Conservation (phyloP, 2,797 vertebrate species). For the Psittacula echo region DNA sequence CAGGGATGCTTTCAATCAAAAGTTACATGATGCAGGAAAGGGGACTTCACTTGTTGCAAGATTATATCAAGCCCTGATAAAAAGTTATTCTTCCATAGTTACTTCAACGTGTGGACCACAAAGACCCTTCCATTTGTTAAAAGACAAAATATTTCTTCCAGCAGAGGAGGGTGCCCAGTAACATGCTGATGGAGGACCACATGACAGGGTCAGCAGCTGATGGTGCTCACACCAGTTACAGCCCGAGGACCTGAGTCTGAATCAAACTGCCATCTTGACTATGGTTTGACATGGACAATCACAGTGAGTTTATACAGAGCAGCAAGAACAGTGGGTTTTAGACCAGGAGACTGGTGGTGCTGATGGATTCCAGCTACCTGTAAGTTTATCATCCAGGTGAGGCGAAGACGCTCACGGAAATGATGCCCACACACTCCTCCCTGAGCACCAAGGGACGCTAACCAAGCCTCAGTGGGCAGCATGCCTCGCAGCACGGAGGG, state of each 20-base stretch:
- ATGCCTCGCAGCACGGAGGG: not conserved
- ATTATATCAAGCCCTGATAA: not conserved
- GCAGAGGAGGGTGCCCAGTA: rapidly evolving
- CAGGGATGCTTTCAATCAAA: not conserved
- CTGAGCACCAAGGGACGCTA: not conserved
- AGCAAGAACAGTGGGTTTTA: not conserved
- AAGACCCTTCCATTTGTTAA: not conserved
- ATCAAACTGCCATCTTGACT: not conserved
- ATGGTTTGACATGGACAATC: not conserved
- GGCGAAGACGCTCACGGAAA: not conserved
- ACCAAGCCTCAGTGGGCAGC: not conserved
- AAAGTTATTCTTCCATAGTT: not conserved
- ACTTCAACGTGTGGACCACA: not conserved
- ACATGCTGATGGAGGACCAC: not conserved
- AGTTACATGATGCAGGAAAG: not conserved
- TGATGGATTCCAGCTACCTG: not conserved
- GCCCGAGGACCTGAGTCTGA: not conserved
- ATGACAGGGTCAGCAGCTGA: not conserved
- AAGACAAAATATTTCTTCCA: not conserved
- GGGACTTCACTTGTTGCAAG: not conserved
- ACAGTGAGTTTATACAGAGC: not conserved
- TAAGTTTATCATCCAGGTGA: not conserved
- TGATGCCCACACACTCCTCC: not conserved
- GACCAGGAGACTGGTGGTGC: not conserved
- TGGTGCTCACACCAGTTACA: not conserved